Base-by-base conservation (phyloP, 2,113 vertebrate genomes). In the Progne subis region DNA sequence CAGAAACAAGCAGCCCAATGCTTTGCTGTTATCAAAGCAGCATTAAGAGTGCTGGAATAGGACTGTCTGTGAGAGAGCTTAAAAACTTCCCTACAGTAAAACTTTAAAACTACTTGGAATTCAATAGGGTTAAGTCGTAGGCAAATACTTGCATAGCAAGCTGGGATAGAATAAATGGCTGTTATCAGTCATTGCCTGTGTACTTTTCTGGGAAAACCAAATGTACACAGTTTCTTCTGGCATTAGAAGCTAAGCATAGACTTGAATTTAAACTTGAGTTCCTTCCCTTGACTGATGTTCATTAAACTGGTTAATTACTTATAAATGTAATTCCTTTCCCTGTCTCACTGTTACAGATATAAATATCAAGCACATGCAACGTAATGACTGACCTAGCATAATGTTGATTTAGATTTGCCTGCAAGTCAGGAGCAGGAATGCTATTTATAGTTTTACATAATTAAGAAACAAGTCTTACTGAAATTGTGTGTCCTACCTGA, bases 261-360 rank as follows among this genome's bases (percentile, higher is more conserved):
- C 70, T 81, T 79, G 75, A 82, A 92, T 87, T 97, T 90, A 82
- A 93, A 86, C 78, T 87, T 85, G 53, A 75, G 57, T 57, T 91
- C 29, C 18, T 29, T 86, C 16, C 65, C 39, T 69, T 89, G 70
- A 28, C 61, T 85, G 65, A 41, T 72, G 67, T 65, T 92, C n/a
- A 59, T 92, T 88, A 85, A 80, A 80, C 44, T 72, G 44, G 39
- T 70, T 92, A 93, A 87, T 94, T 91, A 56, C 84, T 91, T 85
- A 68, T 32, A 91, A 50, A 61, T 55, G 19, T 34, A 39, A 87
- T 89, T 92, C 47, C 47, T 92, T 74, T 61, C 50, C 43, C 18
- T 5, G 4, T 63, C 65, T 91, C 50, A 26, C 31, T 37, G 44
- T 23, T 57, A 24, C 43, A 83, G 61, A 50, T 64, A 32, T 18